Conservation (phyloP, 2,888 invertebrate species). For the Anodontia alba region DNA sequence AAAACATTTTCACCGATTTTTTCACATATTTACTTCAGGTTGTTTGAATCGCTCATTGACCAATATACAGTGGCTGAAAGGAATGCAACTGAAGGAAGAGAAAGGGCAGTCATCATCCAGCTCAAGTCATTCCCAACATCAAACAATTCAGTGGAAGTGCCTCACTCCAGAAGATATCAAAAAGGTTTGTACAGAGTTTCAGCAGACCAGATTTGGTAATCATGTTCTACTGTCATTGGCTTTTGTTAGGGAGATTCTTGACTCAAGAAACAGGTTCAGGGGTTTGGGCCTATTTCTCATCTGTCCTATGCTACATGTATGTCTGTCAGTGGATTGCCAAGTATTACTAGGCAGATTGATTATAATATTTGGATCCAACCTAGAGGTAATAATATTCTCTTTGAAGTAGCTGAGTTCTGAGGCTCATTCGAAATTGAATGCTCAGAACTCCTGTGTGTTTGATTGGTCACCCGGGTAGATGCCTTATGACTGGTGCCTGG, state of each 20-base stretch:
- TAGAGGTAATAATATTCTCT: too few relatives aligned
- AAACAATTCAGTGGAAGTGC: constrained; percentile 59
- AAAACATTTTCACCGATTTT: too few relatives aligned
- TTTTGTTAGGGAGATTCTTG: neutral
- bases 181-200: constrained; percentile 38
- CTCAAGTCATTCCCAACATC: constrained; percentile 33
- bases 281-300: neutral
- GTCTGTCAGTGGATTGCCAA: too few relatives aligned
- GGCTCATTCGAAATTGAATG: too few relatives aligned
- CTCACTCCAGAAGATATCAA: constrained; percentile 60
- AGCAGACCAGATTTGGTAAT: neutral
- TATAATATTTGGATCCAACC: too few relatives aligned
- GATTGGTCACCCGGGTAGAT: too few relatives aligned
- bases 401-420: too few relatives aligned
- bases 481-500: too few relatives aligned
- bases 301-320: too few relatives aligned
- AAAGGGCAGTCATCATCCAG: constrained; percentile 27
- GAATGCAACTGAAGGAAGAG: constrained; percentile 63
- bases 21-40: constrained; percentile 51
- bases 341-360: too few relatives aligned
- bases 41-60: constrained; percentile 71
- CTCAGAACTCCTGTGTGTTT: too few relatives aligned
- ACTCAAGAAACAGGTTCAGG: neutral
- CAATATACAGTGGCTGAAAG: constrained; percentile 76
- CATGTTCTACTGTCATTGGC: neutral